phyloP scores from a whole-genome alignment of 2,888 invertebrate species.

The Pammene aurita region DNA sequence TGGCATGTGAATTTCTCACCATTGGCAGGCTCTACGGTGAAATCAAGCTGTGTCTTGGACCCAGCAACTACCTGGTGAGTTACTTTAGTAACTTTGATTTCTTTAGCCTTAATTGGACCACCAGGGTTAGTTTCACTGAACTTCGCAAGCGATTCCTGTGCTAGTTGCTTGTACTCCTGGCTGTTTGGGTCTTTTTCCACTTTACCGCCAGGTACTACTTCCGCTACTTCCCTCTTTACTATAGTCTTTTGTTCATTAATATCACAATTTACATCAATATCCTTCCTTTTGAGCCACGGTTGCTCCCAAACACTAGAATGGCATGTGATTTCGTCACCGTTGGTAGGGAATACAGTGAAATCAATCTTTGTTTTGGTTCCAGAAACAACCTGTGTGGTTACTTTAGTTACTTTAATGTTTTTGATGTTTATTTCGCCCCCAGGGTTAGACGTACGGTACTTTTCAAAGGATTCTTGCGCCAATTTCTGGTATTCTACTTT shows the following conservation, averaged over 20 bases:
- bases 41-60: conserved; percentile 65
- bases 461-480: conserved; percentile 50
- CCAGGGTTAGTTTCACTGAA: conserved; percentile 12
- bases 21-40: conserved; percentile 5
- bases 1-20: conserved; percentile 39
- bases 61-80: conserved; percentile 73
- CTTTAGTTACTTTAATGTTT: conserved; percentile 45
- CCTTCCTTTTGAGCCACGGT: conserved; percentile 47
- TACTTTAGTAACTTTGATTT: conserved; percentile 59
- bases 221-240: conserved; percentile 38
- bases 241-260: conserved; percentile 10
- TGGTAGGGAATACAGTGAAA: conserved; percentile 45
- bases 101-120: conserved; percentile 3
- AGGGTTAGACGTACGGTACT: conserved; percentile 45
- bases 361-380: conserved; percentile 48
- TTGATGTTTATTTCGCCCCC: conserved; percentile 39
- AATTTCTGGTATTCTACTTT: conserved; percentile 48
- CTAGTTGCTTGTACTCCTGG: conserved; percentile 32
- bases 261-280: conserved; percentile 48
- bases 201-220: conserved; percentile 45
- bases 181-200: not conserved
- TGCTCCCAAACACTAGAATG: conserved; percentile 47
- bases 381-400: conserved; percentile 49
- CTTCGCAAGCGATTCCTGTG: conserved; percentile 40
- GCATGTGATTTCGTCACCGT: conserved; percentile 11